Conservation (phyloP, 2,888 invertebrate genomes). For the Nemurella pictetii region DNA sequence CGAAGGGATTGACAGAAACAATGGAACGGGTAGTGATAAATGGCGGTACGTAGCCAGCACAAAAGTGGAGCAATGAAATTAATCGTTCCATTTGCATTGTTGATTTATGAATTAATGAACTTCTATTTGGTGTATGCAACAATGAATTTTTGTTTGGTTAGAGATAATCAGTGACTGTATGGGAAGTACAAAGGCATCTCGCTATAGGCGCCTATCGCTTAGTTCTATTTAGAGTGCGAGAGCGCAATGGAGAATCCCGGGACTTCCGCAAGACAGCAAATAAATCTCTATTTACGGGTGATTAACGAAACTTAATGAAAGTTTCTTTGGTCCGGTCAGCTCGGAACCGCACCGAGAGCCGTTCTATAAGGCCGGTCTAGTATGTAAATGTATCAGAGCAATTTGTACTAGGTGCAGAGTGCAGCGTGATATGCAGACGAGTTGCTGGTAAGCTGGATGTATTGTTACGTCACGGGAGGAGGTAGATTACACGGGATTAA, state of each 20-base stretch:
- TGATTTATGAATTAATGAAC: not conserved
- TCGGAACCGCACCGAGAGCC: not conserved
- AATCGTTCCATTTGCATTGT: not conserved
- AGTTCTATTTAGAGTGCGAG: not conserved
- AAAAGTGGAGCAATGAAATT: not conserved
- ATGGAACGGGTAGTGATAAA: not conserved
- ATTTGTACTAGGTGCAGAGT: not conserved
- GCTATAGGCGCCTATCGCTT: not conserved
- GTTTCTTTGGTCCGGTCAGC: not conserved
- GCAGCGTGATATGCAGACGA: not conserved
- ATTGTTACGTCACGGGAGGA: slow-evolving; percentile 14
- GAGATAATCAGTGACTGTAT: not conserved
- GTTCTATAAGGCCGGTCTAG: not conserved
- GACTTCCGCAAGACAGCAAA: not conserved
- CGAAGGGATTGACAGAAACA: not conserved
- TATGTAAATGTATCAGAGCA: slow-evolving; percentile 16
- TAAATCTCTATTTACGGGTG: slow-evolving; percentile 29
- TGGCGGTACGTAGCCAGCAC: not conserved
- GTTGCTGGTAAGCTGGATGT: slow-evolving; percentile 27
- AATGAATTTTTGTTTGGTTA: not conserved
- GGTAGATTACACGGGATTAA: slow-evolving; percentile 31
- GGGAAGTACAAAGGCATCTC: not conserved
- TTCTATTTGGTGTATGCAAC: not conserved
- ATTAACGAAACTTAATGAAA: slow-evolving; percentile 31
- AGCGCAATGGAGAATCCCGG: not conserved